Percentiles rank a stretch among this genome's conserved stretches.
Evolutionary conservation across 37 sponge, comb jelly and placozoan genomes (phyloP).

Genomic region (Mnemiopsis leidyi): DNA sequence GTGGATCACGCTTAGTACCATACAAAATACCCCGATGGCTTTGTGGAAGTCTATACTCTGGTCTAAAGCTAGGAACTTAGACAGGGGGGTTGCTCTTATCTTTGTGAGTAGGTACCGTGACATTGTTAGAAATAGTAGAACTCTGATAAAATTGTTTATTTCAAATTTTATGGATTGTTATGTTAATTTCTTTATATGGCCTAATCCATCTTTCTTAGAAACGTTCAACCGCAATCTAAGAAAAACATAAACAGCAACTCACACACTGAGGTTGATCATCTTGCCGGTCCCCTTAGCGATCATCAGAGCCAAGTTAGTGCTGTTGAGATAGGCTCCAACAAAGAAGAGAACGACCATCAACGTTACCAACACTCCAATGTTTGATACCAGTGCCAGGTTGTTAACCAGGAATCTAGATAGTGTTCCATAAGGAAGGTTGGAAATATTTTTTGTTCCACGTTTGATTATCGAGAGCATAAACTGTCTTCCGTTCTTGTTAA

Average conservation of each 20-base stretch:
- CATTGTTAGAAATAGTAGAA: conserved; percentile 75
- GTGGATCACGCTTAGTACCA: conserved; percentile 70
- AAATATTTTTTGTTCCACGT: too few relatives aligned
- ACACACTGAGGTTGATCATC: neutral
- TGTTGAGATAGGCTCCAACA: neutral
- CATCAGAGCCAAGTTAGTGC: neutral
- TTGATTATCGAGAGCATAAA: too few relatives aligned
- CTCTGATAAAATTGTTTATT: conserved; percentile 11
- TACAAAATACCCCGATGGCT: conserved; percentile 71
- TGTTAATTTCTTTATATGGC: too few relatives aligned
- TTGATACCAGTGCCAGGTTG: conserved; percentile 41
- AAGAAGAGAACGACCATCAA: neutral
- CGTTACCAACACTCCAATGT: neutral
- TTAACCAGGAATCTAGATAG: conserved; percentile 50
- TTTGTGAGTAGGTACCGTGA: conserved; percentile 73
- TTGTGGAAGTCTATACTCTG: conserved; percentile 88
- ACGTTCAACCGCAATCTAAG: too few relatives aligned
- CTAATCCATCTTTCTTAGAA: too few relatives aligned
- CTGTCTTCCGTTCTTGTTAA: too few relatives aligned
- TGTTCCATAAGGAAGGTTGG: too few relatives aligned
- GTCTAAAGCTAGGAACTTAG: conserved; percentile 76
- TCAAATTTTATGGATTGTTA: too few relatives aligned
- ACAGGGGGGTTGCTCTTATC: conserved; percentile 74
- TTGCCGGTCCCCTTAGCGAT: conserved; percentile 41
- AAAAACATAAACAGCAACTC: neutral